phyloP scores from a whole-genome alignment of 1,140 invertebrate genomes.

The Cepaea nemoralis region DNA sequence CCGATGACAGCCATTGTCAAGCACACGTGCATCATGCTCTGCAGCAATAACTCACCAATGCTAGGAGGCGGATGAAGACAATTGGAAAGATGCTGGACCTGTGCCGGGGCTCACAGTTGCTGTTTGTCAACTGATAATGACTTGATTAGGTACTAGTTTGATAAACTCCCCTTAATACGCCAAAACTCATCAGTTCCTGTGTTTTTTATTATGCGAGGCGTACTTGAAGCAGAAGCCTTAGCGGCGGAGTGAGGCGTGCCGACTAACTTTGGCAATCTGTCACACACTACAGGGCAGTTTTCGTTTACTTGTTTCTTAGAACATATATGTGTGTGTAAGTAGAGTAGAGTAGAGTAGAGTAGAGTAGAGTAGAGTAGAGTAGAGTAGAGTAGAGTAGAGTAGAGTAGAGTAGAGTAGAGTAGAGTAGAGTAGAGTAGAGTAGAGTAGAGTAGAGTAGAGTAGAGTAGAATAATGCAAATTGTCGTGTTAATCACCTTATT shows the following conservation, averaged over 20 bases:
- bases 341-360: too few species aligned
- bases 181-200: background rate
- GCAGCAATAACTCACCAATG: slow-evolving; percentile 21
- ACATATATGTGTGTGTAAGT: too few species aligned
- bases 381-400: too few species aligned
- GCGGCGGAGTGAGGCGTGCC: background rate
- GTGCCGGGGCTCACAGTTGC: background rate
- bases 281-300: background rate
- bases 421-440: too few species aligned
- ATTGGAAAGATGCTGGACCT: background rate
- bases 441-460: too few species aligned
- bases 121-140: slow-evolving; percentile 2
- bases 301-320: too few species aligned
- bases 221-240: background rate
- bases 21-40: background rate
- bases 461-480: too few species aligned
- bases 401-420: too few species aligned
- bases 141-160: background rate
- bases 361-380: too few species aligned
- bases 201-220: background rate
- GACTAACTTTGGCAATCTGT: background rate
- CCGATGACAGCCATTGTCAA: slow-evolving; percentile 25
- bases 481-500: too few species aligned
- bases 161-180: slow-evolving; percentile 1
- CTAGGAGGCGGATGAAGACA: background rate